Evolutionary conservation across 2,888 invertebrate species (phyloP).

Genomic region (Phlogophora meticulosa): DNA sequence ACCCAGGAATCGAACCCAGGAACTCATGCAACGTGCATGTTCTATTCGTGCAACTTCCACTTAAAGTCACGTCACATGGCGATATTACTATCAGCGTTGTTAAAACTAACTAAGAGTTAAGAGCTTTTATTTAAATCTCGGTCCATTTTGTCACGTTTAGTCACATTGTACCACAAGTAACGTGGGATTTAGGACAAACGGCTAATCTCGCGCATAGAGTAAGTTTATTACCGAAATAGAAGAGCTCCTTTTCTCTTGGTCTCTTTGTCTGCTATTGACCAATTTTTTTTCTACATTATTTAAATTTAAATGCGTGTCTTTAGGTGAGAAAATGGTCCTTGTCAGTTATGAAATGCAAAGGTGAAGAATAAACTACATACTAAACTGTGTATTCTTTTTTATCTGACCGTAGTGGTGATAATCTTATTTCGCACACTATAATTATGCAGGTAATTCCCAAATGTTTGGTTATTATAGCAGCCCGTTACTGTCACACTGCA

Average conservation of each 20-base stretch:
- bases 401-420: background rate
- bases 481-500: too few species aligned
- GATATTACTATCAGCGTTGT: constrained; percentile 41
- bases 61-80: constrained; percentile 59
- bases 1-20: too few species aligned
- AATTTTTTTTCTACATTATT: constrained; percentile 19
- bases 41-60: constrained; percentile 32
- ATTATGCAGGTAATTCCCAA: background rate
- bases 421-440: background rate
- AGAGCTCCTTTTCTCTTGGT: background rate
- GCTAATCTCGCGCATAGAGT: constrained; percentile 54
- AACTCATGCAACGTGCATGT: too few species aligned
- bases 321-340: constrained; percentile 26
- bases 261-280: constrained; percentile 2
- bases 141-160: constrained; percentile 67
- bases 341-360: constrained; percentile 10
- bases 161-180: constrained; percentile 63
- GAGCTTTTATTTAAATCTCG: constrained; percentile 57
- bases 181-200: constrained; percentile 65
- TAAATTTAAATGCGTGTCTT: constrained; percentile 1
- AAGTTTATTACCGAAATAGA: constrained; percentile 26
- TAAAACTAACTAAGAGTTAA: constrained; percentile 58
- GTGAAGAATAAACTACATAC: background rate
- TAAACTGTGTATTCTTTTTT: background rate
- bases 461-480: too few species aligned